phyloP scores from a whole-genome alignment of 2,888 invertebrate genomes.

The Notocelia uddmanniana region DNA sequence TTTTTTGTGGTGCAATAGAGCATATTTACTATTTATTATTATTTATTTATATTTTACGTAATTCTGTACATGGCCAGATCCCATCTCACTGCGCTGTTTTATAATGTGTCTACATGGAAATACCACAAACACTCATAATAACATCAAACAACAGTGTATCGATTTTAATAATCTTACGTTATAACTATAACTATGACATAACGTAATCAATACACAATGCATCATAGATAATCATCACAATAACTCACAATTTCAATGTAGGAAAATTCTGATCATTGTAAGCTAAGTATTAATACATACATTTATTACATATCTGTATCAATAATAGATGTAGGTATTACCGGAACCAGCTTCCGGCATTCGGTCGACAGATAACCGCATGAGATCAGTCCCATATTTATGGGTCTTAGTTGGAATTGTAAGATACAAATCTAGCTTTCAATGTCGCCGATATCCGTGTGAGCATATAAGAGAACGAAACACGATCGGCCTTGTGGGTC shows the following conservation, averaged over 20 bases:
- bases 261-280: background rate
- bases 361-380: background rate
- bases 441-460: constrained; percentile 8
- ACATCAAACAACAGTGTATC: background rate
- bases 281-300: background rate
- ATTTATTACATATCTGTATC: constrained; percentile 1
- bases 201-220: background rate
- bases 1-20: no score
- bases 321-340: constrained; percentile 13
- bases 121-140: background rate
- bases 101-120: no score
- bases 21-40: no score
- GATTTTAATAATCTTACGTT: background rate
- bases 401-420: constrained; percentile 3
- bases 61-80: no score
- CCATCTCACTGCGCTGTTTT: no score
- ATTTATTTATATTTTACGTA: no score
- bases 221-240: background rate
- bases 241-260: background rate
- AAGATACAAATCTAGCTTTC: constrained; percentile 32
- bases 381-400: constrained; percentile 4
- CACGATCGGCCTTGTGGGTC: constrained; percentile 44
- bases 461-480: constrained; percentile 10
- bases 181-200: background rate
- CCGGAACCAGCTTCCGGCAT: constrained; percentile 29